Conservation (phyloP, 2,113 vertebrate species). For the Hippolais icterina region DNA sequence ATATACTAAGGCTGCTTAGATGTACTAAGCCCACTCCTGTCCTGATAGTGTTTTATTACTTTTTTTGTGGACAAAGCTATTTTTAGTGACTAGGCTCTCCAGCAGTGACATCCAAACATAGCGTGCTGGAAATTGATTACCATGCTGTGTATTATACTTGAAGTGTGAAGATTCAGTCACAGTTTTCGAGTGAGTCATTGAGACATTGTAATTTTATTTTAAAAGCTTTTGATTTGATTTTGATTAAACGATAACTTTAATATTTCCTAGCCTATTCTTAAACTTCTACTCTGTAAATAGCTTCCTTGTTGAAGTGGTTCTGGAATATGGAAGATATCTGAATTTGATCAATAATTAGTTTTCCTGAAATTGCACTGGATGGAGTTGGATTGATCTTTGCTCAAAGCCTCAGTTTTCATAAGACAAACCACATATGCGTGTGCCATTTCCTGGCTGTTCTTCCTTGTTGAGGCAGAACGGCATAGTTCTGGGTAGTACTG, state of each 20-base stretch:
- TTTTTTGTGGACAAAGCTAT: not conserved
- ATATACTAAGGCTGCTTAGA: not conserved
- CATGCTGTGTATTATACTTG: not conserved
- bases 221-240: not conserved
- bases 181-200: not conserved
- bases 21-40: not conserved
- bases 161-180: not conserved
- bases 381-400: not conserved
- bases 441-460: not conserved
- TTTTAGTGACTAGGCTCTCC: not conserved
- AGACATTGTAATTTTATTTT: not conserved
- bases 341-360: not conserved
- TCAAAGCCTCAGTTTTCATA: not conserved
- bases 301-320: not conserved
- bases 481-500: not conserved
- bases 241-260: not conserved
- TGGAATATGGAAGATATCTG: not conserved
- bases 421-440: fast-evolving
- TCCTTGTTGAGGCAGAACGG: not conserved
- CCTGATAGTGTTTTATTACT: not conserved
- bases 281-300: not conserved
- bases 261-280: not conserved
- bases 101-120: not conserved
- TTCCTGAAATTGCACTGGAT: not conserved
- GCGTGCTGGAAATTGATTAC: not conserved